Base-by-base conservation (phyloP, 1,140 invertebrate genomes). In the Gryllus bimaculatus region DNA sequence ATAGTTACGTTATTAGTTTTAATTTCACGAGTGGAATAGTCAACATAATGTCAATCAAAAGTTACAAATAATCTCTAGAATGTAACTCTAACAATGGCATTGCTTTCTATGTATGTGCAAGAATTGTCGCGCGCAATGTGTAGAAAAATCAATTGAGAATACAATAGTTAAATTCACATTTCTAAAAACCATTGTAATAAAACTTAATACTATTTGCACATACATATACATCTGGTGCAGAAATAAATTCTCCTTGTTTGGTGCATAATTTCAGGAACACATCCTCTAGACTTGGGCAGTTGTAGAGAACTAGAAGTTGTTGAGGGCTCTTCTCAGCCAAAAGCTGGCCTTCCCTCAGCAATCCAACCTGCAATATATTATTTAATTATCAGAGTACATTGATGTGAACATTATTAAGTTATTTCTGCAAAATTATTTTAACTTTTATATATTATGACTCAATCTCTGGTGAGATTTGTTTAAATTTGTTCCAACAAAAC, bases 291-390 rank as follows among this genome's bases (percentile, higher is more conserved):
- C 90, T 91, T 8, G 90, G 87, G 76, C 89, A 90, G 79, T 91
- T 88, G 83, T 90, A 93, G 80, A 86, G 85, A 0, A 86, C 84
- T 81, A 94, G 85, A 8, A 94, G 88, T 79, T 89, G 86, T 47
- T 85, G 86, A 0, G 96, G 97, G 0, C 93, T 89, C 76, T 94
- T 91, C 86, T 98, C 95, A 0, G 95, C 95, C 78, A 98, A 84
- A 3, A 98, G 87, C 77, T 92, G 89, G 0, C 97, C 96, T 82
- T 91, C 91, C 83, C 96, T 89, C 90, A 98, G 93, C 15, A 98
- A 87, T 47, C 96, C 96, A 83, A 98, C 95, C 94, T 96, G 83
- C 47, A 79, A 80, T 39, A 39, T 39, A 39, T 39, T 39, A n/a
- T 39, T 39, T 39, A 5, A 39, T 39, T 39, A 81, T 10, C 20